Evolutionary conservation across 1,140 invertebrate genomes (phyloP).

Genomic region (Dinoponera quadriceps): DNA sequence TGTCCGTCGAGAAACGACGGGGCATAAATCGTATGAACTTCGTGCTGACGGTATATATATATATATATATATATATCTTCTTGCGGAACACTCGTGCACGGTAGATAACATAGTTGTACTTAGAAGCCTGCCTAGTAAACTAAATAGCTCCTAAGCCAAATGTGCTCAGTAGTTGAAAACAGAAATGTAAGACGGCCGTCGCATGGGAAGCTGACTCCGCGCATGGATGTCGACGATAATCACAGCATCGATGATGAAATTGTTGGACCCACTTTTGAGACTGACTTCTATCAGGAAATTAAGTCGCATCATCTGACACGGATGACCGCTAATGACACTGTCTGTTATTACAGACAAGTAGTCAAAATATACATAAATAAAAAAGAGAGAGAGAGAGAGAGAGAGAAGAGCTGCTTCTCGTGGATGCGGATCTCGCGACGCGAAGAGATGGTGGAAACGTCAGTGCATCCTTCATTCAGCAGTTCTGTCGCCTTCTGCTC

Average conservation of each 20-base stretch:
- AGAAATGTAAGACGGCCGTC: neutral
- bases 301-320: conserved; percentile 45
- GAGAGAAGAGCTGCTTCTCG: conserved; percentile 28
- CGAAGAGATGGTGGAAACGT: conserved; percentile 34
- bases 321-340: conserved; percentile 21
- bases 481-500: conserved; percentile 51
- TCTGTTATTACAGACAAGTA: conserved; percentile 4
- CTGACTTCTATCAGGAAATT: conserved; percentile 67
- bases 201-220: neutral
- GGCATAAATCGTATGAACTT: too few relatives aligned
- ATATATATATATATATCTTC: neutral
- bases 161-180: conserved; percentile 15
- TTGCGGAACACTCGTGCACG: neutral
- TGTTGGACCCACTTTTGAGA: conserved; percentile 67
- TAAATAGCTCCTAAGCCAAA: neutral
- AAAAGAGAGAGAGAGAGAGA: too few relatives aligned
- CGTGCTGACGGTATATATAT: too few relatives aligned
- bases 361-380: neutral
- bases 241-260: conserved; percentile 5
- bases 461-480: conserved; percentile 33
- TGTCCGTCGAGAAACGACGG: too few relatives aligned
- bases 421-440: conserved; percentile 21
- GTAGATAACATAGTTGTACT: neutral
- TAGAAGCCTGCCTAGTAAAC: neutral
- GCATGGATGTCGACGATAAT: too few relatives aligned